Evolutionary conservation across 2,113 vertebrate species (phyloP), one percentile per base, ranked within the genome.

Genomic region (Glaucomys volans): DNA sequence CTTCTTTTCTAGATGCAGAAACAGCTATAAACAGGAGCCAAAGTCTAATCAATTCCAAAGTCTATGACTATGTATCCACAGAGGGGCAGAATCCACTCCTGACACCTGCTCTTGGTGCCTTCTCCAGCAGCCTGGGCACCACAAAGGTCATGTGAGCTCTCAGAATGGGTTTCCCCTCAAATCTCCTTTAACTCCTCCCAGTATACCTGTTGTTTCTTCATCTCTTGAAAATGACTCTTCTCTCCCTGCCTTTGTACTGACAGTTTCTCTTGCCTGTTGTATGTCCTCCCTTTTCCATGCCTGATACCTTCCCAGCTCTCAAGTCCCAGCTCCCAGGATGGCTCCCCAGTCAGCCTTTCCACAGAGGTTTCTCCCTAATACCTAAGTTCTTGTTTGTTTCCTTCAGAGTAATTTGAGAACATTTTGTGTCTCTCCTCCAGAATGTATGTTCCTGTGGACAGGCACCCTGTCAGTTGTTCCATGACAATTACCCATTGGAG

Each of bases 41-140:
- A 59, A 62, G 35, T 57, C 40, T 40, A 3, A 57, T 47, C 0
- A 4, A 71, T 2, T 52, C 35, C 72, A 79, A 72, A 91, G 64
- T 1, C 6, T 0, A 52, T 35, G n/a, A 4, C 30, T 1, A 22
- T 3, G 3, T 16, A 30, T 72, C 20, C 71, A 1, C 14, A 28
- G 10, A 69, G 6, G 66, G 26, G 26, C 42, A n/a, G 67, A 52
- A 44, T 11, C 59, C 20, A 37, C n/a, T 64, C 17, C 16, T 62
- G 5, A 74, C 52, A 26, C n/a, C 79, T 5, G 62, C 52, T 75
- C 32, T 22, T 13, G 52, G n/a, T 26, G 40, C 10, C 24, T 5
- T 52, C 44, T 35, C 28, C 28, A 57, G 37, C 42, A 69, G 72
- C 30, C 42, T 62, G 17, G 18, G 40, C 8, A 22, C 3, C 8